These are phyloP conservation scores for Phaethornis superciliosus DNA, from an alignment of 2,113 vertebrate genomes.

Conservation along the genomic window DNA sequence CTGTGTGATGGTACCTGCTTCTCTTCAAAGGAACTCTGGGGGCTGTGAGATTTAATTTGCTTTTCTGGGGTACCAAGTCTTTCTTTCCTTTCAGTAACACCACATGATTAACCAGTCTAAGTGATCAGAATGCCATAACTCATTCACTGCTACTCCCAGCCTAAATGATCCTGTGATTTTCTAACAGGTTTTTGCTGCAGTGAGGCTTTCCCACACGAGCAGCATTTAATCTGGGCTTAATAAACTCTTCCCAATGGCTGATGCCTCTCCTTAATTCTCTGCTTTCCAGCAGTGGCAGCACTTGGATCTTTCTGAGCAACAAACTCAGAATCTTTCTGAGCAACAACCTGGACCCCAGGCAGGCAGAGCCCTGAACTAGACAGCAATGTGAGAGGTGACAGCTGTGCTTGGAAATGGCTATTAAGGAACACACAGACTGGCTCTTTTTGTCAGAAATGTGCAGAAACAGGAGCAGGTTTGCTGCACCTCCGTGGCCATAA, in stretches of 20 bases:
- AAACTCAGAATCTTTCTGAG: background rate
- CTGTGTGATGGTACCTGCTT: background rate
- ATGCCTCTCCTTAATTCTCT: background rate
- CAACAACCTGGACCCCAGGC: background rate
- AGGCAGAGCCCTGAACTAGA: background rate
- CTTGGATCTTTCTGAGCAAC: background rate
- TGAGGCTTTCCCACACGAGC: background rate
- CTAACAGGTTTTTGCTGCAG: background rate
- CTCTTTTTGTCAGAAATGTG: background rate
- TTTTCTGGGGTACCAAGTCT: background rate
- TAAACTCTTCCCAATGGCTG: background rate
- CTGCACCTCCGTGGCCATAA: background rate
- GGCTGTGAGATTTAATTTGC: background rate
- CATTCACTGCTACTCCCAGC: background rate
- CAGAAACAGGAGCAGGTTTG: background rate
- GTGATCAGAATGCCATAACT: background rate
- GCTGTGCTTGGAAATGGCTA: background rate
- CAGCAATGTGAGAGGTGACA: background rate
- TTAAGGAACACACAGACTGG: background rate
- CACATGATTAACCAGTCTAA: background rate
- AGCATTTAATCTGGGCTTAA: background rate
- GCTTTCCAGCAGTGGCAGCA: background rate
- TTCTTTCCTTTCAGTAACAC: background rate
- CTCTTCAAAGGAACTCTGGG: background rate
- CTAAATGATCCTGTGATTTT: too few species aligned